A percentile compares a stretch with the other conserved stretches of the same genome.
Conservation (phyloP, 2,797 vertebrate species). For the Ataeniobius toweri region DNA sequence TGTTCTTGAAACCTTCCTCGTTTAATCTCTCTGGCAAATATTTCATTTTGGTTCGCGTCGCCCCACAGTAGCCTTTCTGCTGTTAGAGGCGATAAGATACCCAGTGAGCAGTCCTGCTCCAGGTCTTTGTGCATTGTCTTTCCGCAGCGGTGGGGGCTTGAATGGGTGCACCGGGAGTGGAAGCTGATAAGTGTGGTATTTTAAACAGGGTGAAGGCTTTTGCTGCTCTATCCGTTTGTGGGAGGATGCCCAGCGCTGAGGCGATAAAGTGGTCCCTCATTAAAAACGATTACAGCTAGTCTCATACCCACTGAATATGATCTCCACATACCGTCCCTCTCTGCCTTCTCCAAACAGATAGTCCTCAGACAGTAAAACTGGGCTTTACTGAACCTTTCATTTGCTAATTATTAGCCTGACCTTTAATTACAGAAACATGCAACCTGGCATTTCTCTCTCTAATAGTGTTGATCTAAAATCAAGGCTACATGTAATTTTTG, state of each 20-base stretch:
- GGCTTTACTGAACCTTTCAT: conserved; percentile 59
- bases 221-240: conserved; percentile 64
- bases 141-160: conserved; percentile 58
- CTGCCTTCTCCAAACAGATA: conserved; percentile 48
- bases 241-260: conserved; percentile 71
- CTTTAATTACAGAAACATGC: conserved; percentile 64
- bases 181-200: conserved; percentile 80
- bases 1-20: conserved; percentile 55
- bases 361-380: conserved; percentile 51
- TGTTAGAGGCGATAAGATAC: conserved; percentile 68
- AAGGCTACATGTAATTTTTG: conserved; percentile 35
- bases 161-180: conserved; percentile 69
- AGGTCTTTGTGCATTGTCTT: conserved; percentile 67
- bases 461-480: conserved; percentile 12
- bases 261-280: conserved; percentile 77
- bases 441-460: conserved; percentile 35
- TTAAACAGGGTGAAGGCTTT: conserved; percentile 74
- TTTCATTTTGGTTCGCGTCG: conserved; percentile 62
- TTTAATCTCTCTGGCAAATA: conserved; percentile 70
- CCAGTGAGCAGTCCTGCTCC: conserved; percentile 62
- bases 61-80: conserved; percentile 65
- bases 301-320: conserved; percentile 65
- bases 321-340: conserved; percentile 62
- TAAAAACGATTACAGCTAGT: conserved; percentile 76
- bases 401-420: conserved; percentile 61